These are phyloP conservation scores for Anoplopoma fimbria DNA, from an alignment of 2,113 vertebrate genomes.

Conservation along the genomic window DNA sequence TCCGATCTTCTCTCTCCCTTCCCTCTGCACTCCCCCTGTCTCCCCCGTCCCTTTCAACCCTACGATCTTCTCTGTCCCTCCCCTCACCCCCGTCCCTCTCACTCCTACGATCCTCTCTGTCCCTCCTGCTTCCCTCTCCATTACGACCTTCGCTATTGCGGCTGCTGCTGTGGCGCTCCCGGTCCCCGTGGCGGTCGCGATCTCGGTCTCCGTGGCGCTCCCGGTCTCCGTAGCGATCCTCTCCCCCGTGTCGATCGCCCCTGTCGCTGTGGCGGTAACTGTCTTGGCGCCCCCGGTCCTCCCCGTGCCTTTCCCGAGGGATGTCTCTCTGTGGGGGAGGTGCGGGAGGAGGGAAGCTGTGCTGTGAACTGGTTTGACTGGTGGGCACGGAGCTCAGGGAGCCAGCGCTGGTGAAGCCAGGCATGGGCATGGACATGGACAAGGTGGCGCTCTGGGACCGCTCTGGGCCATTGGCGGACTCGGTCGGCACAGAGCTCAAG, in stretches of 20 bases:
- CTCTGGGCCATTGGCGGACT: constrained; percentile 72
- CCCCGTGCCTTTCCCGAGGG: constrained; percentile 78
- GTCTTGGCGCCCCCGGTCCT: constrained; percentile 85
- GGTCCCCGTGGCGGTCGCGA: constrained; percentile 77
- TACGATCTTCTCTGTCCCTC: constrained; percentile 57
- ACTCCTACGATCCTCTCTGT: constrained; percentile 64
- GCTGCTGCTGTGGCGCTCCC: constrained; percentile 68
- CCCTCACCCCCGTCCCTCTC: constrained; percentile 49
- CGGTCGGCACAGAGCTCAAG: constrained; percentile 92
- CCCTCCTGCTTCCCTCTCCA: constrained; percentile 71
- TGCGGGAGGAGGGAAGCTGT: constrained; percentile 75
- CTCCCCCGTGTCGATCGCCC: constrained; percentile 71
- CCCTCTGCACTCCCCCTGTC: constrained; percentile 55
- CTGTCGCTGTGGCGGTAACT: constrained; percentile 68
- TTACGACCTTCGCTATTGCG: constrained; percentile 73
- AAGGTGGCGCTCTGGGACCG: constrained; percentile 42
- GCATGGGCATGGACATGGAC: constrained; percentile 70
- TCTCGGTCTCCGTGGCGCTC: constrained; percentile 78
- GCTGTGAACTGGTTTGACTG: constrained; percentile 50
- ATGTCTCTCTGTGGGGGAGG: constrained; percentile 81
- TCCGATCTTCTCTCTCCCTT: constrained; percentile 65
- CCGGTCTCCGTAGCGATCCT: constrained; percentile 71
- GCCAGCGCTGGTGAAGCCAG: constrained; percentile 81
- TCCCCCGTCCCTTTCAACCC: constrained; percentile 53
- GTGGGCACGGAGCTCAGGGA: constrained; percentile 79